Evolutionary conservation across 1,140 invertebrate genomes (phyloP).

Genomic region (Ladona fulva): DNA sequence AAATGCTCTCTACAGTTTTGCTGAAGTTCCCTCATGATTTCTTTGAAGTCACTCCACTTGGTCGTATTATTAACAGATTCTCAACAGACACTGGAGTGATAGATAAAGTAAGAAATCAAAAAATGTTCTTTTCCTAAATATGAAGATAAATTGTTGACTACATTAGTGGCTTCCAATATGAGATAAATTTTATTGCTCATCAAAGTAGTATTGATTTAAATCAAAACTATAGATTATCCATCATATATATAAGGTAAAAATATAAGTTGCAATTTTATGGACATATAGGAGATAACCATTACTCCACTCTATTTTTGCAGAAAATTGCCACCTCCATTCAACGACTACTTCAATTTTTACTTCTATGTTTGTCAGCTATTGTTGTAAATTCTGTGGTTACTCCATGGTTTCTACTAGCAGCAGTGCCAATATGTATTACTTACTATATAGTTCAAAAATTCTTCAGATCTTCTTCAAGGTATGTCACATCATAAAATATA

Average conservation of each 20-base stretch:
- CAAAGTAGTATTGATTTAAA: too few relatives aligned
- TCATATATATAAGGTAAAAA: constrained; percentile 14
- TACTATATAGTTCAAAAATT: constrained; percentile 62
- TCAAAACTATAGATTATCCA: too few relatives aligned
- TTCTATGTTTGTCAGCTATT: constrained; percentile 62
- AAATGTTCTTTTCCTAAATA: too few relatives aligned
- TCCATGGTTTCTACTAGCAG: constrained; percentile 58
- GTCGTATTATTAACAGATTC: constrained; percentile 68
- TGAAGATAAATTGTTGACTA: too few relatives aligned
- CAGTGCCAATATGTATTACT: constrained; percentile 51
- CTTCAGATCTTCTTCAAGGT: constrained; percentile 62
- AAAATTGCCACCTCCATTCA: constrained; percentile 68
- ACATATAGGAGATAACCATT: too few relatives aligned
- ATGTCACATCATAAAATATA: constrained; percentile 26
- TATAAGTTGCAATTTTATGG: neutral
- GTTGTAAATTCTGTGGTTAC: constrained; percentile 59
- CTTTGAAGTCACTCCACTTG: constrained; percentile 63
- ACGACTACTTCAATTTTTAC: constrained; percentile 57
- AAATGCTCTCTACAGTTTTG: constrained; percentile 51
- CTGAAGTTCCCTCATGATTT: constrained; percentile 48
- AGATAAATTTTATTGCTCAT: too few relatives aligned
- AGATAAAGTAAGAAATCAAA: constrained; percentile 51
- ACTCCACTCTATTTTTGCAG: constrained; percentile 37
- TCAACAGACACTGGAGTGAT: constrained; percentile 60
- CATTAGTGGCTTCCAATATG: too few relatives aligned